Evolutionary conservation across 2,888 invertebrate genomes (phyloP), one percentile per base, ranked within the genome.

Genomic region (Drosophila suboccidentalis): DNA sequence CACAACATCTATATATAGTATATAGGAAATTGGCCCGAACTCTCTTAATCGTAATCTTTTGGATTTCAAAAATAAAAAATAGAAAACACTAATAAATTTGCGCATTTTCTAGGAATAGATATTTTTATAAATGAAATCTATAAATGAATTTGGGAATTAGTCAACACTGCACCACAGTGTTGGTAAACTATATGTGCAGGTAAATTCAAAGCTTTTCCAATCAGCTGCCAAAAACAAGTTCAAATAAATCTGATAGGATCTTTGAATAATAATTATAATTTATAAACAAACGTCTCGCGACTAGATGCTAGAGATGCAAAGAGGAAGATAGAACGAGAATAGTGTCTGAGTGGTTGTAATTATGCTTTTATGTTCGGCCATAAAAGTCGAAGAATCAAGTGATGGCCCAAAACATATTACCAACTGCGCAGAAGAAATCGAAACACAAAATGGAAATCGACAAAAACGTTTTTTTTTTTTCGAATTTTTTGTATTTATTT

Each of bases 381-480:
- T 78, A 63, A 78, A 57, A 57, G 38, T 13, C 19, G 54, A 62
- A 38, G 46, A 51, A 61, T 53, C 47, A 43, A 53, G 22, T 38
- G 50, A 34, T 54, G 54, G 53, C 17, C 58, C 46, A 49, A 43
- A 47, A 57, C 44, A 41, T 39, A 43, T 29, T 49, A 57, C 51
- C 51, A 85, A 75, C 82, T 82, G 80, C 80, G 86, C 76, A 82
- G 60, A 76, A 82, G 65, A 80, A 72, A 77, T 63, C 43, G 32
- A 49, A 64, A 26, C 50, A 22, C 38, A 64, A 59, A 64, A 67
- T 44, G 55, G 41, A 70, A 46, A 46, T 26, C n/a, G 32, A 26
- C 26, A 26, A 26, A 50, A 59, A 58, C 51, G 43, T 71, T 50
- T 22, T 36, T 36, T 39, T 11, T 38, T 3, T 9, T 15, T 0